Conservation (phyloP, 2,797 vertebrate genomes). For the Melanitta fusca region DNA sequence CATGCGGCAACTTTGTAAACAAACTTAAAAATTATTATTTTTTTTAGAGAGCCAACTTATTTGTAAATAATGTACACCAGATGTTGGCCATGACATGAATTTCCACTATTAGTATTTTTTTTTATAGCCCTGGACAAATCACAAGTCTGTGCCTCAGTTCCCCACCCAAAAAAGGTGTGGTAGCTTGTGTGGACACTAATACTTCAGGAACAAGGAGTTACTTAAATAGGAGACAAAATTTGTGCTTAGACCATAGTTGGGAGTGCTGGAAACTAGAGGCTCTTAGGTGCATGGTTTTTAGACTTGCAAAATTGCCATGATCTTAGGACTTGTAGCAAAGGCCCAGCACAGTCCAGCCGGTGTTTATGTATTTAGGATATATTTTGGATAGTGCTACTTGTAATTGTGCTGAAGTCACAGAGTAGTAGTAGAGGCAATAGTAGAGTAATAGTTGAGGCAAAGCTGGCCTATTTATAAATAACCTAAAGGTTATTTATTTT, state of each 20-base stretch:
- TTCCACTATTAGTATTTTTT: slow-evolving; percentile 53
- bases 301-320: not conserved
- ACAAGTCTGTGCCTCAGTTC: not conserved
- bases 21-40: slow-evolving; percentile 36
- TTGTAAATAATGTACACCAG: slow-evolving; percentile 66
- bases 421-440: not conserved
- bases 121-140: slow-evolving; percentile 2
- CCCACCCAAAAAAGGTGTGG: slow-evolving; percentile 20
- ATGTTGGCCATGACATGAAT: slow-evolving; percentile 34
- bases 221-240: slow-evolving; percentile 13
- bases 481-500: not conserved
- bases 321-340: not conserved
- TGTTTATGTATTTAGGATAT: not conserved
- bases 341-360: not conserved
- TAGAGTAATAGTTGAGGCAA: not conserved
- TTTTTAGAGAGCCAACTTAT: slow-evolving; percentile 20
- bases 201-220: slow-evolving; percentile 1
- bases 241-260: not conserved
- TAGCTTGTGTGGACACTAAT: slow-evolving; percentile 17
- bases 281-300: not conserved
- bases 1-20: slow-evolving; percentile 50
- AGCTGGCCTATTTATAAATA: not conserved
- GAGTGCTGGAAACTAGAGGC: not conserved
- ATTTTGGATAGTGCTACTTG: not conserved
- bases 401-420: not conserved